Conservation (phyloP, 2,888 invertebrate species). For the Rhimphoctona megacephalus region DNA sequence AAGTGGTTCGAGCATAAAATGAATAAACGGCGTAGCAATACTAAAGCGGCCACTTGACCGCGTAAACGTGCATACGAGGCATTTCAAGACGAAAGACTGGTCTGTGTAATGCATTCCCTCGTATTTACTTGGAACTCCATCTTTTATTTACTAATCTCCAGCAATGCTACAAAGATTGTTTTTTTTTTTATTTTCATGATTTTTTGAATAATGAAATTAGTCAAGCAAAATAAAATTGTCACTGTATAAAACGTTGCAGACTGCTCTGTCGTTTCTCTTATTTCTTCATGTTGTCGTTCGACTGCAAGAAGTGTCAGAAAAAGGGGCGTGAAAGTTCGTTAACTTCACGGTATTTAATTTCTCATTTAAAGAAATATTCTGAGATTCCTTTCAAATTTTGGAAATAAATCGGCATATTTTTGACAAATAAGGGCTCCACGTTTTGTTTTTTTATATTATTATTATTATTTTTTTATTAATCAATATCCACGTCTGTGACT, state of each 20-base stretch:
- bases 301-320: neutral
- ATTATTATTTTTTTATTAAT: neutral
- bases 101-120: neutral
- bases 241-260: neutral
- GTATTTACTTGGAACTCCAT: neutral
- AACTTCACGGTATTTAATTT: neutral
- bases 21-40: constrained; percentile 8
- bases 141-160: neutral
- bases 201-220: neutral
- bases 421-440: neutral
- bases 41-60: constrained; percentile 17
- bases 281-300: neutral
- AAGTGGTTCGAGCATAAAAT: constrained; percentile 28
- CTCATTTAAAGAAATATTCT: neutral
- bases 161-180: neutral
- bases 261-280: neutral
- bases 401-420: neutral
- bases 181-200: neutral
- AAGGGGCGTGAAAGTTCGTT: constrained; percentile 4
- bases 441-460: neutral
- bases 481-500: neutral
- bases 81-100: constrained; percentile 6
- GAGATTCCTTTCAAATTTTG: neutral
- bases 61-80: constrained; percentile 14
- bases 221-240: neutral